phyloP scores from a whole-genome alignment of 2,797 vertebrate species.

The Gallinago nigripennis region DNA sequence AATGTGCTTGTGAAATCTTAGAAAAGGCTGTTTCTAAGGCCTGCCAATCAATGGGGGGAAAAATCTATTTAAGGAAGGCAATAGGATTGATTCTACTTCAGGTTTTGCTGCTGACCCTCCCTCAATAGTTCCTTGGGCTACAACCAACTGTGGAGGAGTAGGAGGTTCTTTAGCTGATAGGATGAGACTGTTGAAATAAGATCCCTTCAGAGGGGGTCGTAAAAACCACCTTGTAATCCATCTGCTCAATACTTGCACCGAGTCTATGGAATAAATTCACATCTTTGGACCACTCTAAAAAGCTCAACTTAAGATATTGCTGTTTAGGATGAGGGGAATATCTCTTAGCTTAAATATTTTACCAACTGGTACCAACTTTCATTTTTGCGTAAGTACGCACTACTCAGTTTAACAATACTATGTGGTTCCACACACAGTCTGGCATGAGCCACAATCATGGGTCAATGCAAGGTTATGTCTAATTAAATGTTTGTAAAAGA shows the following conservation, averaged over 20 bases:
- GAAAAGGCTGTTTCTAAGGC: neutral
- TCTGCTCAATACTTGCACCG: neutral
- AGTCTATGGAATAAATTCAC: neutral
- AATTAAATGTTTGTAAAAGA: conserved; percentile 6
- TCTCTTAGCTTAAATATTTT: neutral
- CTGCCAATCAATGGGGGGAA: neutral
- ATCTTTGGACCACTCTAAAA: neutral
- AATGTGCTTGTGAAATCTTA: neutral
- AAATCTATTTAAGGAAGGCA: neutral
- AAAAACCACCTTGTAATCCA: neutral
- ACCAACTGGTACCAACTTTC: neutral
- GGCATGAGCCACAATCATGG: neutral
- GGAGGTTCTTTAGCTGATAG: neutral
- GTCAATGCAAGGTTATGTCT: neutral
- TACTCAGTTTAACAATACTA: neutral
- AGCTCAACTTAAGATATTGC: neutral
- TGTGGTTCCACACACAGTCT: neutral
- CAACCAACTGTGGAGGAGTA: neutral
- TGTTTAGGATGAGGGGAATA: neutral
- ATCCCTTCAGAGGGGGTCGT: neutral
- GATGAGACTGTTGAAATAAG: neutral
- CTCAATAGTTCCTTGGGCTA: neutral
- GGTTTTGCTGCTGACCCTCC: neutral
- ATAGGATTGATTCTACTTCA: neutral
- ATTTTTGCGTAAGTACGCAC: neutral